phyloP scores from a whole-genome alignment of 2,797 vertebrate genomes.

The Crenuchus spilurus region DNA sequence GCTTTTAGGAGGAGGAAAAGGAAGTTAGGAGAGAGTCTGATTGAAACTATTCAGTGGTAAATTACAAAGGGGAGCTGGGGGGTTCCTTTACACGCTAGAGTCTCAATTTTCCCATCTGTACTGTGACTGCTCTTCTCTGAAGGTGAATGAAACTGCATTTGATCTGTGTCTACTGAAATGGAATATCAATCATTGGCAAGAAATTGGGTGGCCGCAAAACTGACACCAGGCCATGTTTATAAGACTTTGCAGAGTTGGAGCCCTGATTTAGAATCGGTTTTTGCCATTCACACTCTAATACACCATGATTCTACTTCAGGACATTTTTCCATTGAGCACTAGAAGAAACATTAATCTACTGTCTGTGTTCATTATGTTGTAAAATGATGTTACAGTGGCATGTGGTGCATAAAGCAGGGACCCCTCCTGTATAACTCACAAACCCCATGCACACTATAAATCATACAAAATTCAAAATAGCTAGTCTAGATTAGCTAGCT shows the following conservation, averaged over 20 bases:
- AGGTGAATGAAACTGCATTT: conserved; percentile 11
- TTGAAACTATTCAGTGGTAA: conserved; percentile 49
- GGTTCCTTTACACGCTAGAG: conserved; percentile 13
- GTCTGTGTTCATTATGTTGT: too few species aligned
- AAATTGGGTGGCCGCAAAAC: conserved; percentile 6
- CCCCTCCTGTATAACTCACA: too few species aligned
- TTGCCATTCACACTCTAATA: neutral
- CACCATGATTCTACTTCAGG: too few species aligned
- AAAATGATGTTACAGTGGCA: too few species aligned
- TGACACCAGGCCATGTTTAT: conserved; percentile 17
- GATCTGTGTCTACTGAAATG: conserved; percentile 27
- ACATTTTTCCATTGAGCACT: neutral
- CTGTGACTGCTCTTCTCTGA: conserved; percentile 23
- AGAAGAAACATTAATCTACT: neutral
- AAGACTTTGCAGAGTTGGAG: neutral
- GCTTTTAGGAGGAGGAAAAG: conserved; percentile 21
- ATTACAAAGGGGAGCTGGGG: conserved; percentile 49
- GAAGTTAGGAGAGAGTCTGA: conserved; percentile 41
- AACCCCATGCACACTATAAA: too few species aligned
- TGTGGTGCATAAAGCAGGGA: too few species aligned
- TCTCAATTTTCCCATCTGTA: conserved; percentile 4
- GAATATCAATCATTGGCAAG: conserved; percentile 26
- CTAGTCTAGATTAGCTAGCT: too few species aligned
- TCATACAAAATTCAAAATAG: too few species aligned
- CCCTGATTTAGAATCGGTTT: neutral